Base-by-base conservation (phyloP, 2,888 invertebrate genomes). In the Arctia plantaginis region DNA sequence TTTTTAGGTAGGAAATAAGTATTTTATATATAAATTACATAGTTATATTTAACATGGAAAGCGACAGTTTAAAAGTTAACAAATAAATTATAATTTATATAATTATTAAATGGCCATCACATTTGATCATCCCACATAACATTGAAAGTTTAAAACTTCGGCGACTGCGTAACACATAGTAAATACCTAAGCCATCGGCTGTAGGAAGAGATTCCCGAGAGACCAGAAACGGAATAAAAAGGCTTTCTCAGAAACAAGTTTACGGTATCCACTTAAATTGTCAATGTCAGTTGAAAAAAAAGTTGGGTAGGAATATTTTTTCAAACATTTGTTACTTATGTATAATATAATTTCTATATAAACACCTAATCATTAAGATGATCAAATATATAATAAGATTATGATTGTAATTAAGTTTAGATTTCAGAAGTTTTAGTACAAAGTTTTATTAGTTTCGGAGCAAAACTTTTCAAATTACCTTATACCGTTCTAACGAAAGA, bases 381-480 rank as follows among this genome's bases (percentile, higher is more conserved):
- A 66, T 41, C 41, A 41, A 39, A 66, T n/a, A 2, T 18, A 18
- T 44, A 7, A n/a, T n/a, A 67, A 15, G 39, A 41, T 67, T 27
- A 67, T 44, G 41, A 67, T 44, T 44, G 13, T 27, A 39, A 67
- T 67, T 44, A 44, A 41, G 44, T 47, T 67, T 18, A 67, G 44
- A 30, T 67, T 27, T 20, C 35, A 67, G 41, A 35, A 18, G 27
- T 67, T 67, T 67, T 1, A 47, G 27, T 15, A 62, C 27, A n/a
- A 41, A 66, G 39, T 67, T 44, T 3, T 67, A 30, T 67, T 30
- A 67, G 27, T 30, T 27, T 27, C 15, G 30, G 23, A 39, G 18
- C 3, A 23, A 23, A 67, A 67, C 27, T 44, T 67, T 67, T 47
- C 67, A 27, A 67, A 67, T 67, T 44, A 44, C 3, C 67, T 67